Percentiles rank a stretch among this genome's conserved stretches.
Evolutionary conservation across 2,113 vertebrate genomes (phyloP).

Genomic region (Mobula birostris): DNA sequence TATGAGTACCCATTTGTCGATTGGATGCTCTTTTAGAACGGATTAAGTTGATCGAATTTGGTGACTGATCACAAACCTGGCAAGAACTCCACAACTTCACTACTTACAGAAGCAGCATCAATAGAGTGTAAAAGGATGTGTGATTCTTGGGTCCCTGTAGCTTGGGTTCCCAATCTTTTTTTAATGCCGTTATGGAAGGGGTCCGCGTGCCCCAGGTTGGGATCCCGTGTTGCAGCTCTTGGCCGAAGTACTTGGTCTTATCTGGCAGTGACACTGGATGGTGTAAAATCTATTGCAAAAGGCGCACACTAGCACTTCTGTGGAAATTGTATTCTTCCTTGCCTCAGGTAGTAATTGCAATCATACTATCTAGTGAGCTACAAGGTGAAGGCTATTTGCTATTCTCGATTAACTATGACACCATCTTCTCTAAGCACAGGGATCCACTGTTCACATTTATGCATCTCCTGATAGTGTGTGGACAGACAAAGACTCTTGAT

Average conservation of each 20-base stretch:
- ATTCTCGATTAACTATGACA: neutral
- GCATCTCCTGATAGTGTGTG: neutral
- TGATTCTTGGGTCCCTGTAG: neutral
- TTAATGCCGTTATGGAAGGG: no score
- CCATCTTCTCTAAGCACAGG: neutral
- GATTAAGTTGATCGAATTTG: neutral
- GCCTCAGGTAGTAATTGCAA: neutral
- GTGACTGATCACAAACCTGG: neutral
- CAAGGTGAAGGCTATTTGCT: neutral
- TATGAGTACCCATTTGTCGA: constrained; percentile 27
- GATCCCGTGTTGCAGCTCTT: no score
- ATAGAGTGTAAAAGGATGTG: neutral
- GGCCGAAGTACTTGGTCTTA: neutral
- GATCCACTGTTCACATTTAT: neutral
- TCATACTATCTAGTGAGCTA: neutral
- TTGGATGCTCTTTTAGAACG: neutral
- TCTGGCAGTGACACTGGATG: neutral
- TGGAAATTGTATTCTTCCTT: neutral
- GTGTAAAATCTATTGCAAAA: neutral
- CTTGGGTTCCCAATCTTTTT: no score
- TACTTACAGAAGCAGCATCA: neutral
- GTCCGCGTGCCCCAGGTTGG: no score
- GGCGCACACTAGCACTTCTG: neutral
- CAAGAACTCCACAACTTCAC: neutral
- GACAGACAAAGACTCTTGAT: neutral